Evolutionary conservation across 1,140 invertebrate genomes (phyloP), one percentile per base, ranked within the genome.

Genomic region (Laupala kohalensis): DNA sequence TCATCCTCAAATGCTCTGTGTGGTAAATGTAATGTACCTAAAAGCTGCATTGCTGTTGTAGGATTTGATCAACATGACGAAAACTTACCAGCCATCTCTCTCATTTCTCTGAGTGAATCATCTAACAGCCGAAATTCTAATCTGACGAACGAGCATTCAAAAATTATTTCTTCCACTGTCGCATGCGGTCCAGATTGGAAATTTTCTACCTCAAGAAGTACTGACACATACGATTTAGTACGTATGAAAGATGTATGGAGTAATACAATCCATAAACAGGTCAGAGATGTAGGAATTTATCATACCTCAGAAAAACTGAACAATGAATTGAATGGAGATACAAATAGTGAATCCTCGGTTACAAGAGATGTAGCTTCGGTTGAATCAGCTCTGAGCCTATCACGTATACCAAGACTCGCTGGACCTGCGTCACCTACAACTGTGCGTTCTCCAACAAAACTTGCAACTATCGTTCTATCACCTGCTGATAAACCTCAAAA

Each of bases 271-370:
- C 82, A 82, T 23, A 81, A 79, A 73, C 81, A 81, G 70, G 75
- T 82, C 53, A 76, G 80, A 0, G 84, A 86, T 69, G 84, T 84
- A 1, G 84, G 82, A 12, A 84, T 85, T 25, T 84, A 85, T 0
- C 81, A 84, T 15, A 82, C 82, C 4, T 75, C 85, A 23, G 27
- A 27, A 29, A 25, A n/a, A 53, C 37, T 53, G 19, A 53, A 53
- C 9, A 53, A 9, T 53, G 37, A 53, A 53, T 19, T 53, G 19
- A 53, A 53, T 53, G 37, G 37, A 13, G 37, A 53, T 19, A 9
- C 19, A 9, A 53, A 53, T 19, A 53, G 19, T 53, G 37, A 53
- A 53, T 13, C 37, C 1, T 53, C 9, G 9, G 19, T 53, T 53
- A 19, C 19, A 4, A 53, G 19, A 53, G 37, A 53, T 19, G 19